phyloP scores from a whole-genome alignment of 1,140 invertebrate genomes.

The Drosophila nigrodunni region DNA sequence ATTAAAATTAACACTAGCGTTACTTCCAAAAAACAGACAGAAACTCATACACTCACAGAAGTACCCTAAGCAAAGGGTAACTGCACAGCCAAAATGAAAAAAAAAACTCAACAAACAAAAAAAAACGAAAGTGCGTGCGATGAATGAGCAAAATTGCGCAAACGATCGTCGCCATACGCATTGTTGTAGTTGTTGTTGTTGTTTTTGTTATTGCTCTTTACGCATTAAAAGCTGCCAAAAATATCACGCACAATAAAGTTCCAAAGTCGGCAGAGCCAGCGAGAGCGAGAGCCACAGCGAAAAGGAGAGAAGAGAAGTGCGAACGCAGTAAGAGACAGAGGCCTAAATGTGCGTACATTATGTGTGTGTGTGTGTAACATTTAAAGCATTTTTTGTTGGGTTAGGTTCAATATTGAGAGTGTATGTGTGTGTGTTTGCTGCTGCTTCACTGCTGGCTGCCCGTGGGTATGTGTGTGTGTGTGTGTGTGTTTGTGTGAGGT shows the following conservation, averaged over 20 bases:
- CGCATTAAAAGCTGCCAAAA: conserved; percentile 66
- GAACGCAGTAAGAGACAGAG: conserved; percentile 8
- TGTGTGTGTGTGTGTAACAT: conserved; percentile 43
- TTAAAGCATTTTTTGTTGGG: conserved; percentile 77
- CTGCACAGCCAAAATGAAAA: conserved; percentile 2
- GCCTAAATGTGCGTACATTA: conserved; percentile 43
- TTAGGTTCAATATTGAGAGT: conserved; percentile 71
- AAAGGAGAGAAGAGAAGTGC: conserved; percentile 3
- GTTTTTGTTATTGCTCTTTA: conserved; percentile 44
- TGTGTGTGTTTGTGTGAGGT: conserved; percentile 18
- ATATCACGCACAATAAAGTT: conserved; percentile 50
- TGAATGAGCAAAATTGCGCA: conserved; percentile 77
- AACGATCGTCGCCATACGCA: conserved; percentile 64
- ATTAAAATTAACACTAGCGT: no score
- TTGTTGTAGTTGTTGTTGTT: not conserved
- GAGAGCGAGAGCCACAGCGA: conserved; percentile 2
- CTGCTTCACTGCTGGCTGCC: no score
- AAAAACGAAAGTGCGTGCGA: conserved; percentile 75
- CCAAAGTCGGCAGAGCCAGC: conserved; percentile 13
- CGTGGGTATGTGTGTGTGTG: conserved; percentile 29
- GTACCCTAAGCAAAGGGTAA: not conserved
- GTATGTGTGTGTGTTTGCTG: conserved; percentile 30
- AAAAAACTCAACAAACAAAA: conserved; percentile 45
- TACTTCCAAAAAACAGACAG: no score
- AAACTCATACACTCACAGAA: no score